These are phyloP conservation scores for Eudasyphora cyanicolor DNA, from an alignment of 2,888 invertebrate species.

Conservation along the genomic window DNA sequence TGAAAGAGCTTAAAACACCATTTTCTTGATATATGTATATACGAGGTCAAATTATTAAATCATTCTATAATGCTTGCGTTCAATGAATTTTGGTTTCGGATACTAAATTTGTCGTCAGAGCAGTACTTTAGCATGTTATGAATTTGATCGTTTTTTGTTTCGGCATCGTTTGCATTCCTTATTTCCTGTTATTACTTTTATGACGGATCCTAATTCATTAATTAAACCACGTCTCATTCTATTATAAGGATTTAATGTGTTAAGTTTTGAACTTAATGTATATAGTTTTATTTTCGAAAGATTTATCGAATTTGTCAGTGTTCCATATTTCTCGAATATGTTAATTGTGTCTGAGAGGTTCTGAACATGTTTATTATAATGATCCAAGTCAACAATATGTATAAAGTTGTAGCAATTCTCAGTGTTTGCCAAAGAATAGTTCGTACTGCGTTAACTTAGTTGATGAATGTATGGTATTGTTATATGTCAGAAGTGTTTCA, in stretches of 20 bases:
- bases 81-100: too few species aligned
- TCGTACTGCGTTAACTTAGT: slow-evolving; percentile 41
- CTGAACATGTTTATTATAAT: not conserved
- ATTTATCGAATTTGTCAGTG: slow-evolving; percentile 13
- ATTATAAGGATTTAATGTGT: slow-evolving; percentile 23
- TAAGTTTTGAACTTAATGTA: slow-evolving; percentile 25
- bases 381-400: slow-evolving; percentile 28
- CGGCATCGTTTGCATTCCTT: too few species aligned
- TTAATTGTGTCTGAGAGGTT: slow-evolving; percentile 12
- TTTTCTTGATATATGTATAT: too few species aligned
- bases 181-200: too few species aligned
- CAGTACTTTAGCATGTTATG: too few species aligned
- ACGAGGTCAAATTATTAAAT: too few species aligned
- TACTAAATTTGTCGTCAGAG: too few species aligned
- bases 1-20: too few species aligned
- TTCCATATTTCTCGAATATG: not conserved
- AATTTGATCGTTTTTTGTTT: too few species aligned
- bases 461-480: slow-evolving; percentile 33
- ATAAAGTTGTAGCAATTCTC: slow-evolving; percentile 20
- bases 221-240: slow-evolving; percentile 31
- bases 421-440: slow-evolving; percentile 61
- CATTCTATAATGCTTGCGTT: too few species aligned
- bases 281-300: slow-evolving; percentile 26
- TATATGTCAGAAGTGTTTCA: slow-evolving; percentile 34
- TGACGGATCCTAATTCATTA: slow-evolving; percentile 35